Conservation (phyloP, 2,113 vertebrate genomes). For the Tachysurus vachellii region DNA sequence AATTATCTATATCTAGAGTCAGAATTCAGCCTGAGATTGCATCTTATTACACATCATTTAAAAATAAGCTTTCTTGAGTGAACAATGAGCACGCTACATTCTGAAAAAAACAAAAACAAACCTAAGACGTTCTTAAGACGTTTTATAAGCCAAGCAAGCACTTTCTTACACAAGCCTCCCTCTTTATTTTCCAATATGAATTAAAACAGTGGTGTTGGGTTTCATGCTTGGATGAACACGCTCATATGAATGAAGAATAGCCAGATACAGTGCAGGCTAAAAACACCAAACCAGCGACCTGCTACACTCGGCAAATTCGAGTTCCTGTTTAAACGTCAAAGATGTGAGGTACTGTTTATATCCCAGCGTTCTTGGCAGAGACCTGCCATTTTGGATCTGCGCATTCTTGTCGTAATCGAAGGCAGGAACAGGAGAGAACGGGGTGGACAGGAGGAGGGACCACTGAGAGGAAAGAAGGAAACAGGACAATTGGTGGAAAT, state of each 20-base stretch:
- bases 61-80: not conserved
- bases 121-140: not conserved
- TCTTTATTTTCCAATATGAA: not conserved
- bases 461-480: constrained; percentile 35
- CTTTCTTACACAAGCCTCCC: not conserved
- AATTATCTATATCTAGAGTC: constrained; percentile 6
- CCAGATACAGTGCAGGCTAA: not conserved
- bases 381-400: not conserved
- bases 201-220: not conserved
- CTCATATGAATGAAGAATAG: not conserved
- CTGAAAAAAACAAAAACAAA: not conserved
- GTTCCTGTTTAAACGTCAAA: constrained; percentile 14
- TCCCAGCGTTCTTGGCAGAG: not conserved
- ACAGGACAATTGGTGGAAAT: constrained; percentile 49
- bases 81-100: not conserved
- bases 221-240: not conserved
- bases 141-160: not conserved
- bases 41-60: not conserved
- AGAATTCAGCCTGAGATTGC: constrained; percentile 40
- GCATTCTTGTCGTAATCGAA: not conserved
- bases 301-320: not conserved
- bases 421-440: constrained; percentile 11
- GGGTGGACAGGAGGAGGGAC: constrained; percentile 20
- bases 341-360: not conserved
- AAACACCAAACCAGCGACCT: not conserved